A percentile compares a stretch with the other conserved stretches of the same genome.
Conservation (phyloP, 2,888 invertebrate genomes). For the Tryphoninae sp. region DNA sequence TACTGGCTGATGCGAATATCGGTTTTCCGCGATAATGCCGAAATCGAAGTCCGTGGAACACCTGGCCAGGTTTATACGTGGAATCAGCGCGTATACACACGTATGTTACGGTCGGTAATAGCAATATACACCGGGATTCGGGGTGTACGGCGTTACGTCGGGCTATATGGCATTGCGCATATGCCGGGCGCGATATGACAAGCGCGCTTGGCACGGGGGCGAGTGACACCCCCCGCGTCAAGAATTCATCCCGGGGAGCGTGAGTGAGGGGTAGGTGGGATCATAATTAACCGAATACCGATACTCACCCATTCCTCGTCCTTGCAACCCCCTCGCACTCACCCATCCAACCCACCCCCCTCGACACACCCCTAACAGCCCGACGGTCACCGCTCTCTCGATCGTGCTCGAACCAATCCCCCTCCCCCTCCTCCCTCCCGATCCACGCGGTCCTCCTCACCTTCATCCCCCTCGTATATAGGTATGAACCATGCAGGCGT, state of each 20-base stretch:
- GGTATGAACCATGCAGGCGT: constrained; percentile 54
- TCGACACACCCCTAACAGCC: constrained; percentile 36
- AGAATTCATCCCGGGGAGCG: constrained; percentile 79
- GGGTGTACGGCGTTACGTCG: constrained; percentile 72
- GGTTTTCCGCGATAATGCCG: constrained; percentile 58
- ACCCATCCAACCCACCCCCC: neutral
- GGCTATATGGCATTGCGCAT: constrained; percentile 74
- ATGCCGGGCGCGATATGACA: constrained; percentile 77
- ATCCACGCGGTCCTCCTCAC: constrained; percentile 53
- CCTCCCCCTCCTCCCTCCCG: too few relatives aligned
- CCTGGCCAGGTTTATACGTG: constrained; percentile 45
- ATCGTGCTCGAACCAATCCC: constrained; percentile 52
- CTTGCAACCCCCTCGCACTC: constrained; percentile 18
- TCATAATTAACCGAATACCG: constrained; percentile 81
- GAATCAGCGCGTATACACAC: constrained; percentile 48
- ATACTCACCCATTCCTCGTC: constrained; percentile 76
- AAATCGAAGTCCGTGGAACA: constrained; percentile 38
- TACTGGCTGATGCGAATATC: constrained; percentile 37
- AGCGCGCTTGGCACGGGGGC: constrained; percentile 79
- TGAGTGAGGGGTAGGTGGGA: constrained; percentile 70
- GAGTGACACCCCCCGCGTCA: constrained; percentile 80
- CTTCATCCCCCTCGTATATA: constrained; percentile 36
- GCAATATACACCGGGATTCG: constrained; percentile 23
- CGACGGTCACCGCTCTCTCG: constrained; percentile 62
- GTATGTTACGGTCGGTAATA: constrained; percentile 48